Evolutionary conservation across 92 coral and sea anemone genomes (phyloP).

Genomic region (Blastomussa wellsi): DNA sequence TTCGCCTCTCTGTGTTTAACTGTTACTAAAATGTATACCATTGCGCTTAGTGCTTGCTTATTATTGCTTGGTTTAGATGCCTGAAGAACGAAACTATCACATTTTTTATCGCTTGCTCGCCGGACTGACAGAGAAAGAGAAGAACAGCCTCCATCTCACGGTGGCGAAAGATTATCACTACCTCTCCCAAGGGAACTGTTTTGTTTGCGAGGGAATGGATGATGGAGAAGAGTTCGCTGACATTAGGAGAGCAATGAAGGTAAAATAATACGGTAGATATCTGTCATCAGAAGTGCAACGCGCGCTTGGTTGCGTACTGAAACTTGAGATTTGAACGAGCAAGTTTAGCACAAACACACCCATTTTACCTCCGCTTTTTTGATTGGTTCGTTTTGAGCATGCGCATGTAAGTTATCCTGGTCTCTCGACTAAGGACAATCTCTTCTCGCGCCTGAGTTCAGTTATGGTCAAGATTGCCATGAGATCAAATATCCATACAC

Average conservation of each 20-base stretch:
- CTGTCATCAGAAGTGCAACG: no score
- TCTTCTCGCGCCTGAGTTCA: no score
- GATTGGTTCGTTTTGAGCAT: no score
- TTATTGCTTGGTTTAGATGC: constrained; percentile 64
- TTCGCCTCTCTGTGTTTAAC: neutral
- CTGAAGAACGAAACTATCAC: constrained; percentile 94
- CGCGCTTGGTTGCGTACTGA: no score
- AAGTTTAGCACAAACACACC: no score
- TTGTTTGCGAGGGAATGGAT: constrained; percentile 87
- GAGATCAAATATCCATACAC: no score
- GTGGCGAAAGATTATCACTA: constrained; percentile 84
- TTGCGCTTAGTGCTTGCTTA: neutral
- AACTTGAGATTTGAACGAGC: no score
- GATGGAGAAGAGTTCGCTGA: constrained; percentile 77
- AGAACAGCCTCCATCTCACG: constrained; percentile 78
- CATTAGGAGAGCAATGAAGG: constrained; percentile 92
- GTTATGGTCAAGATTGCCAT: no score
- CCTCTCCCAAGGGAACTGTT: constrained; percentile 84
- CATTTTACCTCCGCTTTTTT: no score
- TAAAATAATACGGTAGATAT: neutral
- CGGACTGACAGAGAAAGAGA: constrained; percentile 78
- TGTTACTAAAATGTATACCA: neutral
- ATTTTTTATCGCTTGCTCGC: constrained; percentile 93
- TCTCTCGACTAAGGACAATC: no score
- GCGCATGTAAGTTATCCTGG: no score